These are phyloP conservation scores for Musca domestica DNA, from an alignment of 1,140 invertebrate species.

Conservation along the genomic window DNA sequence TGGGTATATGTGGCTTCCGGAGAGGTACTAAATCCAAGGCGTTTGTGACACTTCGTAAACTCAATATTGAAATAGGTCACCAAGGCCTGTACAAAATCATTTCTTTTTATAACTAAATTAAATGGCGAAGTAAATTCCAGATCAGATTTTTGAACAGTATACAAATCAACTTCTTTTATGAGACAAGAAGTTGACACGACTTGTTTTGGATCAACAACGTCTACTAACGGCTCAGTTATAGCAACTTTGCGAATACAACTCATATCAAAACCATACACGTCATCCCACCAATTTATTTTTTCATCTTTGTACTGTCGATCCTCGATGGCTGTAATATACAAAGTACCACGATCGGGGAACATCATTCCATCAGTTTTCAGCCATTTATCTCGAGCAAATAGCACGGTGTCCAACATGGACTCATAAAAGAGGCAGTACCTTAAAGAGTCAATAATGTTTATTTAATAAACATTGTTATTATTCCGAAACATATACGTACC, in stretches of 20 bases:
- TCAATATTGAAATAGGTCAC: slow-evolving; percentile 99
- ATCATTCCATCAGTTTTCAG: slow-evolving; percentile 77
- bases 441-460: neutral
- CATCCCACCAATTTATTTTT: slow-evolving; percentile 99
- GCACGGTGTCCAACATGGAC: slow-evolving; percentile 94
- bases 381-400: slow-evolving; percentile 95
- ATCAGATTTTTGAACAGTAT: slow-evolving; percentile 94
- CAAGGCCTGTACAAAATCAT: slow-evolving; percentile 97
- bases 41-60: slow-evolving; percentile 98
- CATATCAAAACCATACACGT: slow-evolving; percentile 99
- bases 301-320: slow-evolving; percentile 99
- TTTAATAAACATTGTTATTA: neutral
- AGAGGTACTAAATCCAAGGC: slow-evolving; percentile 97
- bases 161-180: slow-evolving; percentile 95
- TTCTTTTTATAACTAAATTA: slow-evolving; percentile 77
- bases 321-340: slow-evolving; percentile 91
- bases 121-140: slow-evolving; percentile 91
- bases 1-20: slow-evolving; percentile 97
- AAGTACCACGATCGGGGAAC: slow-evolving; percentile 84
- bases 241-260: slow-evolving; percentile 96
- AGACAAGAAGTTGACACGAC: slow-evolving; percentile 89
- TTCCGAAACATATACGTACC: slow-evolving; percentile 54
- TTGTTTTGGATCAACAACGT: slow-evolving; percentile 97
- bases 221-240: slow-evolving; percentile 96
- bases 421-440: slow-evolving; percentile 93